phyloP scores from a whole-genome alignment of 2,113 vertebrate genomes.

The Ochotona princeps region DNA sequence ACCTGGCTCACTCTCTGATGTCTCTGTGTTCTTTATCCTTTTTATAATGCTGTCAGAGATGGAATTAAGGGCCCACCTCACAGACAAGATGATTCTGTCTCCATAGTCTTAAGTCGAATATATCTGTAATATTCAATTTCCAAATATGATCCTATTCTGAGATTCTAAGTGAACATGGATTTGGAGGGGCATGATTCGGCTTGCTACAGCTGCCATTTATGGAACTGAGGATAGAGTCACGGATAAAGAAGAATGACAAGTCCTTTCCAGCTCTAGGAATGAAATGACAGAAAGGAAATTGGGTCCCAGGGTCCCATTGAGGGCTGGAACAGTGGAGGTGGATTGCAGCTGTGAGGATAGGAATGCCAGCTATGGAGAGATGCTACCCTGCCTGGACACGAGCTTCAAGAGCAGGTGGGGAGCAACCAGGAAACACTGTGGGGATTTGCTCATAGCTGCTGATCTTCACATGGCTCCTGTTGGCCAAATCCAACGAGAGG shows the following conservation, averaged over 20 bases:
- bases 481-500: not conserved
- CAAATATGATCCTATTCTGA: conserved; percentile 20
- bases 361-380: not conserved
- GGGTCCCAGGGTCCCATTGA: not conserved
- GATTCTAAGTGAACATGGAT: not conserved
- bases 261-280: not conserved
- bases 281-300: not conserved
- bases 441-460: not conserved
- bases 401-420: not conserved
- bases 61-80: not conserved
- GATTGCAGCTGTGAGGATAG: not conserved
- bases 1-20: not conserved
- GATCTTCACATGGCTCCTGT: not conserved
- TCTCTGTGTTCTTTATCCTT: conserved; percentile 18
- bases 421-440: not conserved
- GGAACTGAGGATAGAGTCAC: not conserved
- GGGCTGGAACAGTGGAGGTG: not conserved
- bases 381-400: fast-evolving
- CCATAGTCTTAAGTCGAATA: not conserved
- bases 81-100: not conserved
- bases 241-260: not conserved
- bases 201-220: not conserved
- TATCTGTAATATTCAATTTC: not conserved
- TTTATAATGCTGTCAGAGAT: not conserved
- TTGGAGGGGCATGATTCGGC: not conserved